Base-by-base conservation (phyloP, 2,797 vertebrate species). In the Eutrigla gurnardus region DNA sequence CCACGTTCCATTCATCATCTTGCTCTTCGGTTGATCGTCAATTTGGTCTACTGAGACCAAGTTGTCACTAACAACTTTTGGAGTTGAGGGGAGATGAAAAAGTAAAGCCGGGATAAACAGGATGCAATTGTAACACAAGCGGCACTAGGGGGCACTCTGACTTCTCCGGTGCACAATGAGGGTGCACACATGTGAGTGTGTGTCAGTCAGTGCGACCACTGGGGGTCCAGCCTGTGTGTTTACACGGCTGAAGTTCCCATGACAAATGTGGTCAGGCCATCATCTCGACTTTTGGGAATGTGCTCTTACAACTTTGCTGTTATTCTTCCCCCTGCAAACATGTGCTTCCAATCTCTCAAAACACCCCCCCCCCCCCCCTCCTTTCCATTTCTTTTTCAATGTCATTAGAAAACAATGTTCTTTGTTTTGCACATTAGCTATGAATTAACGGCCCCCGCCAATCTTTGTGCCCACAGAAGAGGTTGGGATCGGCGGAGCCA, bases 331-430 rank as follows among this genome's bases (percentile, higher is more conserved):
- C 89, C 79, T 54, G 0, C 64, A 49, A 80, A 88, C 96, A 97
- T 97, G 95, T 97, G 96, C 96, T 98, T 97, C 91, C 94, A 97
- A 96, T 97, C 96, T 94, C 55, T 93, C 75, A 78, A 93, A 95
- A 96, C 91, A 94, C 94, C 94, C 83, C 89, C 92, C 33, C 13
- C 18, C 94, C 94, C 83, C 89, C 92, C 33, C 13, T 50, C 17
- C 17, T 46, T 45, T 15, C 14, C 32, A 5, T 17, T 32, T 91
- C 88, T 91, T 94, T 93, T 95, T 93, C 76, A 90, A 88, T 94
- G 92, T 95, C 95, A 94, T 96, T 93, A 96, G 94, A 95, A 95
- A 94, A 94, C 95, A 95, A 94, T 94, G 95, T 93, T 96, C 96
- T 97, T 96, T 95, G 95, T 95, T 96, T 95, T 94, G 92, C 93